phyloP scores from a whole-genome alignment of 2,888 invertebrate genomes.

The Mesoligia furuncula region DNA sequence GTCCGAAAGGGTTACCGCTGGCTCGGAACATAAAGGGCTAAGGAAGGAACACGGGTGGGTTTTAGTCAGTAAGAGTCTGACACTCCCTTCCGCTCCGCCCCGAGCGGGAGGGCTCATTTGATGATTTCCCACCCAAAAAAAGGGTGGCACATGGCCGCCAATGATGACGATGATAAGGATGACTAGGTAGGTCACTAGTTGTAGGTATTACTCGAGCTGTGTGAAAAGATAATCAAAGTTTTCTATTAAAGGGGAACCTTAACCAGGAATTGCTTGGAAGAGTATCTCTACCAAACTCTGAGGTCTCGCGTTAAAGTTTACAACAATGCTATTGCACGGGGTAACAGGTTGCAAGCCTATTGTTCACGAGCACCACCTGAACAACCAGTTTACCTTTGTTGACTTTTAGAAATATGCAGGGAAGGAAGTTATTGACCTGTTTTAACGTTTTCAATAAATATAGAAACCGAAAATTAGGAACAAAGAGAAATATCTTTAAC shows the following conservation, averaged over 20 bases:
- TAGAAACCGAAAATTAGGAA: background rate
- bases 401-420: conserved; percentile 18
- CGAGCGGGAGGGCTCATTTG: no score
- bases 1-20: no score
- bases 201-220: background rate
- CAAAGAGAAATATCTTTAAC: background rate
- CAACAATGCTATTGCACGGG: conserved; percentile 26
- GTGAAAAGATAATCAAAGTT: background rate
- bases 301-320: conserved; percentile 19
- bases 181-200: background rate
- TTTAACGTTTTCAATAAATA: background rate
- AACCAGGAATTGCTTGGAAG: conserved; percentile 11
- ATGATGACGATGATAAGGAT: background rate
- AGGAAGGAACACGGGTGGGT: no score
- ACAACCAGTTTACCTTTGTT: conserved; percentile 42
- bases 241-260: background rate
- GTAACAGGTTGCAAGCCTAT: conserved; percentile 53
- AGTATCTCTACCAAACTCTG: conserved; percentile 1
- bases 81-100: no score
- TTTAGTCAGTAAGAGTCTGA: no score
- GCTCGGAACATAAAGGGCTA: no score
- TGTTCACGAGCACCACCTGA: conserved; percentile 51
- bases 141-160: background rate
- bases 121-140: no score
- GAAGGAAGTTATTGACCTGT: conserved; percentile 9